Evolutionary conservation across 2,113 vertebrate species (phyloP).

Genomic region (Lethenteron camtschaticum): DNA sequence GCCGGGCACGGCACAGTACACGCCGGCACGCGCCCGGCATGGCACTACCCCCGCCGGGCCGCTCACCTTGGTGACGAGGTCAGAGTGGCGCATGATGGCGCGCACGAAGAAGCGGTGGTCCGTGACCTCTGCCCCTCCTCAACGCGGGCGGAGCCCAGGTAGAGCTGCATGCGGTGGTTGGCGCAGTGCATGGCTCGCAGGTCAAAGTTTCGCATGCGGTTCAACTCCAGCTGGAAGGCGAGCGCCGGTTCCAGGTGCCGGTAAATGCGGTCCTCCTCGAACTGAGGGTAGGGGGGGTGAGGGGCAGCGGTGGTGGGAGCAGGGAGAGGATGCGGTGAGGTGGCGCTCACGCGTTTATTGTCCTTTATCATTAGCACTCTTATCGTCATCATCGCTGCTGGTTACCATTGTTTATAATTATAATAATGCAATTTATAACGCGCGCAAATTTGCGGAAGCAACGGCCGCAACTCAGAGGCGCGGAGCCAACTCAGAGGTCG

Average conservation of each 20-base stretch:
- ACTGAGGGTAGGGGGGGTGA: slow-evolving; percentile 24
- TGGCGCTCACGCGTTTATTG: no score
- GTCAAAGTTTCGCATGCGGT: slow-evolving; percentile 72
- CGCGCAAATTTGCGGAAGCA: no score
- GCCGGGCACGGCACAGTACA: no score
- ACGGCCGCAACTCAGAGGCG: no score
- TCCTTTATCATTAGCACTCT: no score
- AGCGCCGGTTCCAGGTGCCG: slow-evolving; percentile 83
- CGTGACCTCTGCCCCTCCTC: slow-evolving; percentile 41
- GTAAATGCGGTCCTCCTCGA: slow-evolving; percentile 82
- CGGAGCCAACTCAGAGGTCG: no score
- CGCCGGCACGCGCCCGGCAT: no score
- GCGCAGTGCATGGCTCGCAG: slow-evolving; percentile 56
- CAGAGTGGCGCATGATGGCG: slow-evolving; percentile 68
- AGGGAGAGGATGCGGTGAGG: background rate
- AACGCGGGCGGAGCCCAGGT: slow-evolving; percentile 58
- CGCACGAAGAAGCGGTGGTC: slow-evolving; percentile 74
- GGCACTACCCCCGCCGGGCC: rapidly evolving
- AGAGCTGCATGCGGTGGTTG: slow-evolving; percentile 87
- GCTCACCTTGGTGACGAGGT: slow-evolving; percentile 64
- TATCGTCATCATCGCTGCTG: no score
- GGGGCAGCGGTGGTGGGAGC: background rate
- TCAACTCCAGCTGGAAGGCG: slow-evolving; percentile 92
- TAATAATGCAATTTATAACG: no score
- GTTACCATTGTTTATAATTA: no score